Base-by-base conservation (phyloP, 2,113 vertebrate genomes). In the Carassius gibelio region DNA sequence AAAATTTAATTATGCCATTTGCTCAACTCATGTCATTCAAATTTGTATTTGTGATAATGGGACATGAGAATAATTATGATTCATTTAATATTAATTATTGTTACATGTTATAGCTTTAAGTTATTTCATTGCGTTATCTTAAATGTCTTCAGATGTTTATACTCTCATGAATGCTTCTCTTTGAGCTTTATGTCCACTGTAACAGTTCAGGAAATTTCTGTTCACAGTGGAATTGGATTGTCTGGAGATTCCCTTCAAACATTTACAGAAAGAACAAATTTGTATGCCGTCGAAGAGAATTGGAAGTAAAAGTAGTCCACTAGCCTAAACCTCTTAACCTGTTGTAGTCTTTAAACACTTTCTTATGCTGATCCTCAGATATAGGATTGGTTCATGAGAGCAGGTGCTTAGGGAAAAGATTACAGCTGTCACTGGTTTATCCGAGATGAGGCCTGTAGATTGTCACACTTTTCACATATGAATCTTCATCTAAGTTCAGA, bases 261-360 rank as follows among this genome's bases (percentile, higher is more conserved):
- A 1, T 34, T 21, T 9, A 59, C 61, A 75, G 50, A 61, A 34
- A 74, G 23, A 78, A 71, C 38, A 50, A 81, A 86, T 88, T 85
- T 87, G 57, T 82, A 59, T 57, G 66, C 87, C 78, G 78, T 86
- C 81, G 80, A 15, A 15, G 81, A 61, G 45, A 84, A 48, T 26
- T 64, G 50, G 62, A 66, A 82, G 77, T 89, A 84, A 91, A 91
- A 90, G 85, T 36, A 85, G 87, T 87, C 48, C 57, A 84, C 74
- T 88, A 42, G 42, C 42, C 42, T 42, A 86, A 84, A 88, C 85
- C 88, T 83, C 64, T 88, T 38, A 62, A 91, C 86, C 84, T 88
- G 90, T 69, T 48, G 84, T 80, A 38, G 8, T 69, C 85, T 92
- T 88, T 78, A 84, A 85, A 45, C 48, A 52, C 83, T 3, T 17